Evolutionary conservation across 2,888 invertebrate species (phyloP), one percentile per base, ranked within the genome.

Genomic region (Stenichneumon culpator): DNA sequence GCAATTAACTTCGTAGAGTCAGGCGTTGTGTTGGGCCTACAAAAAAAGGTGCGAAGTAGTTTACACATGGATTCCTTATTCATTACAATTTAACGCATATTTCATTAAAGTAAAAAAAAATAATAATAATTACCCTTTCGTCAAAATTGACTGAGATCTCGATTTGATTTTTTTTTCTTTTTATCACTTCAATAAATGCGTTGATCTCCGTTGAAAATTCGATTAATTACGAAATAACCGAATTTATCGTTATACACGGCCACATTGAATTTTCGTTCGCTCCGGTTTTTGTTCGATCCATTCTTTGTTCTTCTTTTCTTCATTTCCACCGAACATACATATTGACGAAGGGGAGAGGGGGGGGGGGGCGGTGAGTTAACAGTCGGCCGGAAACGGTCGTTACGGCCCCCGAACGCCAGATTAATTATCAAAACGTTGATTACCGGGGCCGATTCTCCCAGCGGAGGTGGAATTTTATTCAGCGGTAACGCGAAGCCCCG

Each of bases 351-450:
- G 11, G 52, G 60, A 9, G 9, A 9, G 2, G 7, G 36, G 36
- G 7, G 36, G 6, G 36, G 36, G 36, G 7, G 36, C 9, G 9
- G 73, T 68, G 84, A 84, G 78, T 84, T 78, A 81, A 81, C 73
- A 81, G 80, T 77, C 52, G 77, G 78, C 81, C 73, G 81, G 79
- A 78, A 74, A 69, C 74, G 81, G 81, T 82, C 81, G 81, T 82
- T 79, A 84, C 74, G 81, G 36, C 36, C 7, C 81, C 65, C 81
- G 84, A 79, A 84, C 73, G 80, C 80, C 77, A 75, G 84, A 84
- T 84, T 84, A 84, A 82, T 84, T 82, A 82, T 81, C 81, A 78
- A 84, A 78, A 79, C 84, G 84, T 84, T 84, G 84, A 84, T 84
- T 84, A 78, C 84, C 79, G 78, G 52, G 32, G 9, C 36, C 57